A percentile compares a stretch with the other conserved stretches of the same genome.
phyloP scores from a whole-genome alignment of 2,888 invertebrate genomes.

The Schizaphis graminum region DNA sequence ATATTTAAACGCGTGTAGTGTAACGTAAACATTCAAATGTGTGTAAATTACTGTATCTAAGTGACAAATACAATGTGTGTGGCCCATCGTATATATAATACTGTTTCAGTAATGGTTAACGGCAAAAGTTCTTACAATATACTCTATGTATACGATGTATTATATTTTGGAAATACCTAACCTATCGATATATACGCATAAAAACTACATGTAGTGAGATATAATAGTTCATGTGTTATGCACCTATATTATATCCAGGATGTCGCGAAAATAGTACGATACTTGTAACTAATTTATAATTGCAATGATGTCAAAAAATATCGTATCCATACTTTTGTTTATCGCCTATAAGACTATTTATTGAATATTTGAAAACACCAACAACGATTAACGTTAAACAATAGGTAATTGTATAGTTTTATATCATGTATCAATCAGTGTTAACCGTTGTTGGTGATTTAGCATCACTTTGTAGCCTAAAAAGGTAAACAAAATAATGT shows the following conservation, averaged over 20 bases:
- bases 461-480: neutral
- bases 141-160: neutral
- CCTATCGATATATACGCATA: neutral
- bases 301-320: neutral
- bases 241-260: neutral
- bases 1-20: constrained; percentile 11
- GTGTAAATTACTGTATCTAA: neutral
- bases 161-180: neutral
- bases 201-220: neutral
- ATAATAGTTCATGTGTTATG: neutral
- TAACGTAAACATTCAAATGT: constrained; percentile 5
- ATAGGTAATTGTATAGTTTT: neutral
- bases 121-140: neutral
- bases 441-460: neutral
- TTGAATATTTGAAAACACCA: neutral
- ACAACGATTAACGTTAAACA: neutral
- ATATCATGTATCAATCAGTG: neutral
- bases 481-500: neutral
- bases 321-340: neutral
- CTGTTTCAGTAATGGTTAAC: neutral
- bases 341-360: neutral
- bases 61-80: neutral
- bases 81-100: neutral
- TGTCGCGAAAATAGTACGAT: neutral
- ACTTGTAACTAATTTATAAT: neutral